Conservation (phyloP, 2,888 invertebrate genomes). For the Leptopilina drosophilae region DNA sequence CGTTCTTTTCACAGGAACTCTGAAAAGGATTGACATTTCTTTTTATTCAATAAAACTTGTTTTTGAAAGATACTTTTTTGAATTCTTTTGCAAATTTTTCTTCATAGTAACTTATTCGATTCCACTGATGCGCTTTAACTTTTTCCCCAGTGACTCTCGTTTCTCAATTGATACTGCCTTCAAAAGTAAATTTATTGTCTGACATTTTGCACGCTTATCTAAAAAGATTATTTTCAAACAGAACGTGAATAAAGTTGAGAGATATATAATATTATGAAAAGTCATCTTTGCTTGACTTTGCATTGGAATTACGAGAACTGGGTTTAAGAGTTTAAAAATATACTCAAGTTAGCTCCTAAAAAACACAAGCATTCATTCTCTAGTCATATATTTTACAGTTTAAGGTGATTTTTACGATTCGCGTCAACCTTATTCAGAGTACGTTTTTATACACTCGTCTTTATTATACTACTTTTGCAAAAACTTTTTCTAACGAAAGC, state of each 20-base stretch:
- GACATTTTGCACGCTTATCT: conserved; percentile 1
- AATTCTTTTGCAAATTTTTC: neutral
- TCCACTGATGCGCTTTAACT: neutral
- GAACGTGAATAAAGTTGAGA: neutral
- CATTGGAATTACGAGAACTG: neutral
- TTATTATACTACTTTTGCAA: neutral
- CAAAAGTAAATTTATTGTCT: neutral
- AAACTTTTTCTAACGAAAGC: neutral
- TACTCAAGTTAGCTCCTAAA: neutral
- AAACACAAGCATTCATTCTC: conserved; percentile 12
- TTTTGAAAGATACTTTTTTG: neutral
- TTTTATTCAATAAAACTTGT: neutral
- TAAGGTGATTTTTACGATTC: conserved; percentile 21
- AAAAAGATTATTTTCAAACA: neutral
- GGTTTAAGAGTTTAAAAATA: neutral
- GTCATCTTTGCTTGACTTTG: neutral
- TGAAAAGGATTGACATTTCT: neutral
- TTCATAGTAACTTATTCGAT: neutral
- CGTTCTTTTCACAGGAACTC: neutral
- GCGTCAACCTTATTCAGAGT: conserved; percentile 13
- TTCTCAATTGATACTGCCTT: neutral
- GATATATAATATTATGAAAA: neutral
- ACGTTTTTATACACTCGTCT: conserved; percentile 9
- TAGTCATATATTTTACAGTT: conserved; percentile 26
- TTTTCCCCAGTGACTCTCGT: neutral